Evolutionary conservation across 1,140 invertebrate genomes (phyloP).

Genomic region (Nebria ingens): DNA sequence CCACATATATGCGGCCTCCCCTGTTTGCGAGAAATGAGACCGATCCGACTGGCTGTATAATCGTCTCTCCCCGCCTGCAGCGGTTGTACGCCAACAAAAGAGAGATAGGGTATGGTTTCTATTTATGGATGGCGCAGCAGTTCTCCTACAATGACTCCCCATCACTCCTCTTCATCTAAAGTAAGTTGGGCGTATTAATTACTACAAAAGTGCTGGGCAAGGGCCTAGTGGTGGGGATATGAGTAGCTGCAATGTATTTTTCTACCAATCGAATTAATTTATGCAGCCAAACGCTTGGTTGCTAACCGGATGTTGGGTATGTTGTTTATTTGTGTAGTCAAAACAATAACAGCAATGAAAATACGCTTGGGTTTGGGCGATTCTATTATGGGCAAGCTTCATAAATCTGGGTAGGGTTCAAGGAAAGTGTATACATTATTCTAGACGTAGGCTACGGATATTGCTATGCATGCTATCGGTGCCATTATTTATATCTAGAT

Average conservation of each 20-base stretch:
- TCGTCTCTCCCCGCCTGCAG: no score
- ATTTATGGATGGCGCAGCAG: not conserved
- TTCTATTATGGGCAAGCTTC: no score
- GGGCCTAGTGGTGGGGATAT: not conserved
- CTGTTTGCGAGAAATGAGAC: not conserved
- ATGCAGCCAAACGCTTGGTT: not conserved
- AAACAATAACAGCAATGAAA: not conserved
- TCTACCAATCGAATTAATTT: no score
- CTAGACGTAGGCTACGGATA: no score
- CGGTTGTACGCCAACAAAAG: not conserved
- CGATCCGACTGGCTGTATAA: no score
- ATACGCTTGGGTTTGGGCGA: not conserved
- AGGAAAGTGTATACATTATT: no score
- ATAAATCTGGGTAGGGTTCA: no score
- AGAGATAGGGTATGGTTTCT: not conserved
- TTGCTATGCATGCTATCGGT: no score
- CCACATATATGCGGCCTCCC: not conserved
- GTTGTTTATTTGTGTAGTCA: not conserved
- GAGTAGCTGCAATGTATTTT: not conserved
- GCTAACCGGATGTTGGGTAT: not conserved
- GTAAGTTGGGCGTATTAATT: not conserved
- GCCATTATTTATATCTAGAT: no score
- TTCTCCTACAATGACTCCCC: not conserved
- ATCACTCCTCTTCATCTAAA: not conserved
- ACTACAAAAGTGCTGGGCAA: not conserved